Evolutionary conservation across 2,888 invertebrate species (phyloP), one percentile per base, ranked within the genome.

Genomic region (Xestoiulus laeticollis): DNA sequence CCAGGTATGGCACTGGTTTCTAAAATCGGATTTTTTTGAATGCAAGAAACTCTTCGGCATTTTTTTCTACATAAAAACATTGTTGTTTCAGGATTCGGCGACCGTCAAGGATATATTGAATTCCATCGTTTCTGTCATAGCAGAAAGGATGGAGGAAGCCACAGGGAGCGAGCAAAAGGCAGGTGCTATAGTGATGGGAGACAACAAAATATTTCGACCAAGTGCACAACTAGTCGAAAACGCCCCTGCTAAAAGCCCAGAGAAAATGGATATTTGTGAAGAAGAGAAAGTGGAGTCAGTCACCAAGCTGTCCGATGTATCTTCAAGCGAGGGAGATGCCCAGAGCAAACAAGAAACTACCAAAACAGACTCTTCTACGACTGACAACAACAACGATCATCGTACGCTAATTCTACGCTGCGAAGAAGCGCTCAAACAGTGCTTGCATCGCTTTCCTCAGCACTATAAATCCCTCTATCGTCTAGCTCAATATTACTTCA

Each of bases 401-500:
- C 43, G 87, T 30, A 89, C 90, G 89, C 93, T 96, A 87, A 94
- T 96, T 48, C 92, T 94, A 44, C 93, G 94, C 68, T 97, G 97
- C 91, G 92, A 96, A 22, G 94, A 94, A 91, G 97, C 97, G 44
- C 92, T 98, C 89, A 96, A 96, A 92, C 95, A 96, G 90, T 98
- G 98, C 91, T 94, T 96, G 10, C 94, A 94, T 85, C 94, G 98
- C 85, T 96, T 98, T 91, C 95, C 97, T 0, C 96, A 97, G 90
- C 97, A 98, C 92, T 98, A 98, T 92, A 98, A 98, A 92, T 96
- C 98, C 0, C 94, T 97, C 87, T 98, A 97, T 92, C 94, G 98
- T 89, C 93, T 98, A 87, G 96, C 97, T 1, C 95, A 97, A 91
- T 95, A 96, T 90, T 97, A 95, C 92, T 95, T 95, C 91, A 94